Percentiles rank a stretch among this genome's conserved stretches.
phyloP scores from a whole-genome alignment of 2,113 vertebrate species.

The Melierax canorus region DNA sequence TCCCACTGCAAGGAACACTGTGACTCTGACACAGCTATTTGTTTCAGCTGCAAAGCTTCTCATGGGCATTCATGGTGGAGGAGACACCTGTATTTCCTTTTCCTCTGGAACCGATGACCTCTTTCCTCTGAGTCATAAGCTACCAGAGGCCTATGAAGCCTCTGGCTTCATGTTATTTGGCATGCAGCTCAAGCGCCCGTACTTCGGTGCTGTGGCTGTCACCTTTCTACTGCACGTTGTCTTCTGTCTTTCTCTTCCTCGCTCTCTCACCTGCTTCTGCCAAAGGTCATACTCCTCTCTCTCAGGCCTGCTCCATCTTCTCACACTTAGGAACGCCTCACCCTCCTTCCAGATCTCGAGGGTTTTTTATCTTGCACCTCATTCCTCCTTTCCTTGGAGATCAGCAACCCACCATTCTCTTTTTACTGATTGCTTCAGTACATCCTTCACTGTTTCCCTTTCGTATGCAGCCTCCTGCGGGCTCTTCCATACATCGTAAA shows the following conservation, averaged over 20 bases:
- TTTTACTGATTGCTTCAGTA: neutral
- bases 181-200: neutral
- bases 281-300: neutral
- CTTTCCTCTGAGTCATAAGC: neutral
- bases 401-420: neutral
- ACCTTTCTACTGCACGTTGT: neutral
- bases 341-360: neutral
- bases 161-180: neutral
- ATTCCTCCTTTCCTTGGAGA: neutral
- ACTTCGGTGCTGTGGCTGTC: neutral
- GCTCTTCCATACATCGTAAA: neutral
- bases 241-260: neutral
- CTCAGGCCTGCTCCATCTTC: neutral
- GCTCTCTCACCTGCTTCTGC: neutral
- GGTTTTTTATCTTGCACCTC: neutral
- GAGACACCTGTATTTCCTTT: neutral
- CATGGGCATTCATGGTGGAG: neutral
- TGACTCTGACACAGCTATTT: neutral
- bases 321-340: neutral
- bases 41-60: neutral
- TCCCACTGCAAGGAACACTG: neutral
- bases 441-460: neutral
- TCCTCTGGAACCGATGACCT: neutral
- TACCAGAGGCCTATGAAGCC: neutral
- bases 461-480: neutral